Conservation (phyloP, 1,140 invertebrate species). For the Cherax quadricarinatus region DNA sequence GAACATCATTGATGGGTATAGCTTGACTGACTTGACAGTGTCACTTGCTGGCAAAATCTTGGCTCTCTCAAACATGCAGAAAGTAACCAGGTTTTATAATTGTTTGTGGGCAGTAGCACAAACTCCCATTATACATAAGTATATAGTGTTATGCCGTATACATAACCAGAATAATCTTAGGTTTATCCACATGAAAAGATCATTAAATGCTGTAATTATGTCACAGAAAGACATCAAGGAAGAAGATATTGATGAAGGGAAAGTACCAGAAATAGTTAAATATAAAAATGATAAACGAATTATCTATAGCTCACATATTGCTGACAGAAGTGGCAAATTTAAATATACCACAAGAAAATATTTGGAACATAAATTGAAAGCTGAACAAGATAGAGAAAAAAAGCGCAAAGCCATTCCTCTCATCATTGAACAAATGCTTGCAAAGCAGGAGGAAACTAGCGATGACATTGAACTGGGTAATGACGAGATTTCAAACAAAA, state of each 20-base stretch:
- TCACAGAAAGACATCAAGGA: constrained; percentile 5
- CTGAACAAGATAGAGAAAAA: background rate
- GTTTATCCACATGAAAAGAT: background rate
- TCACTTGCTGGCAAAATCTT: too few species aligned
- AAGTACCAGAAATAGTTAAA: constrained; percentile 10
- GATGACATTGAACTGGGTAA: background rate
- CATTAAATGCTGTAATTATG: background rate
- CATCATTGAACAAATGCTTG: constrained; percentile 25
- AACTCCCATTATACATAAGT: background rate
- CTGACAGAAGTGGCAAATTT: background rate
- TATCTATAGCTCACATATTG: constrained; percentile 35
- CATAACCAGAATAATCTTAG: background rate
- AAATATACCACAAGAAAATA: background rate
- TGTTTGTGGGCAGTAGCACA: background rate
- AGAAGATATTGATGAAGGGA: background rate
- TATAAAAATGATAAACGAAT: background rate
- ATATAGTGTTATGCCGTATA: background rate
- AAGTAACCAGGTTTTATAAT: too few species aligned
- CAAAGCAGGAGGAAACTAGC: background rate
- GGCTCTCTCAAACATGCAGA: too few species aligned
- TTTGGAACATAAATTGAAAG: background rate
- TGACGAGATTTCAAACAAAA: background rate
- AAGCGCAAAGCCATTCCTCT: background rate
- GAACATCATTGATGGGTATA: too few species aligned
- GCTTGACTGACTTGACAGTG: too few species aligned